Base-by-base conservation (phyloP, 2,113 vertebrate species). In the Sisor rabdophorus region DNA sequence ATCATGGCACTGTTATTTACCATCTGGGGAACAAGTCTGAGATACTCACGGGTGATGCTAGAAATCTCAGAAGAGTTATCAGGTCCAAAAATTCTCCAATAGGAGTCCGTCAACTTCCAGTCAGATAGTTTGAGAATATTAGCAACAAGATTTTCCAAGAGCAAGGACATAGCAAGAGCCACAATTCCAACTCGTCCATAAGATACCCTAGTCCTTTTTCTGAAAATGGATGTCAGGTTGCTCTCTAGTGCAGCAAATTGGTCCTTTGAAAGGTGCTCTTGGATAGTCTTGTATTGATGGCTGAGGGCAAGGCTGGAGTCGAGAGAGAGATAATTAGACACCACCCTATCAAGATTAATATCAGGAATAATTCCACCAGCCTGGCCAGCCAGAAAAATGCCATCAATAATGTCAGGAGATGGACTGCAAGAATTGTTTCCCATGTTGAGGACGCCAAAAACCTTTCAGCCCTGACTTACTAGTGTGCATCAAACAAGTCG, bases 161-260 rank as follows among this genome's bases (percentile, higher is more conserved):
- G 78, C 64, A 92, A 2, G 1, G 89, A 91, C 61, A 92, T 71
- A 40, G 89, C 89, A 63, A 92, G 80, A 19, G 91, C 91, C 20
- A 92, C 74, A 2, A 92, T 80, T 16, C 90, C 91, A 0, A 92
- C 88, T 7, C 89, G 88, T 55, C 91, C 91, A 15, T 77, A 73
- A 3, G 79, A 54, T 70, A 90, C 86, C 52, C 71, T 83, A 15
- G 58, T 68, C 70, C 60, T 77, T 24, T 85, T 82, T 4, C 87
- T 86, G 13, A 91, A 83, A 73, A 81, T 71, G 0, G 61, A 59
- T 0, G 77, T 87, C 71, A 92, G 75, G 55, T 78, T 85, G 32
- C 82, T 79, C 58, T 79, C 67, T 65, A 91, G 88, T 0, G 32
- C 44, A 0, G 55, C 11, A 71, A 81, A 84, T 69, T 90, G 89